These are phyloP conservation scores for Rattus norvegicus DNA, from an alignment of 2,113 vertebrate genomes.

Conservation along the genomic window GRCr8 NC_086026.1:130710001-130710500, in stretches of 20 bases:
- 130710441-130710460: slow-evolving; percentile 15
- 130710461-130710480: slow-evolving; percentile 47
- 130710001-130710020: slow-evolving; percentile 57
- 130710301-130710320: slow-evolving; percentile 39
- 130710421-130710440: slow-evolving; percentile 46
- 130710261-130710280: slow-evolving; percentile 79
- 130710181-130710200: slow-evolving; percentile 72
- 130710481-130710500: slow-evolving; percentile 70
- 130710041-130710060: slow-evolving; percentile 67
- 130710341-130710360: slow-evolving; percentile 41
- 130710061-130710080: slow-evolving; percentile 57
- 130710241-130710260: slow-evolving; percentile 76
- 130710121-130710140: slow-evolving; percentile 75
- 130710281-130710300: slow-evolving; percentile 72
- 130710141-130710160: slow-evolving; percentile 75
- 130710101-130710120: slow-evolving; percentile 54
- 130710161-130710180: slow-evolving; percentile 80
- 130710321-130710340: slow-evolving; percentile 45
- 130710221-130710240: slow-evolving; percentile 78
- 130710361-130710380: background rate
- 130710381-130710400: background rate
- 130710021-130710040: slow-evolving; percentile 59
- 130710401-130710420: slow-evolving; percentile 56
- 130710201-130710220: slow-evolving; percentile 76
- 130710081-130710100: slow-evolving; percentile 23